Percentiles rank a stretch among this genome's conserved stretches.
Conservation (phyloP, 2,797 vertebrate genomes). For the Alosa sapidissima region DNA sequence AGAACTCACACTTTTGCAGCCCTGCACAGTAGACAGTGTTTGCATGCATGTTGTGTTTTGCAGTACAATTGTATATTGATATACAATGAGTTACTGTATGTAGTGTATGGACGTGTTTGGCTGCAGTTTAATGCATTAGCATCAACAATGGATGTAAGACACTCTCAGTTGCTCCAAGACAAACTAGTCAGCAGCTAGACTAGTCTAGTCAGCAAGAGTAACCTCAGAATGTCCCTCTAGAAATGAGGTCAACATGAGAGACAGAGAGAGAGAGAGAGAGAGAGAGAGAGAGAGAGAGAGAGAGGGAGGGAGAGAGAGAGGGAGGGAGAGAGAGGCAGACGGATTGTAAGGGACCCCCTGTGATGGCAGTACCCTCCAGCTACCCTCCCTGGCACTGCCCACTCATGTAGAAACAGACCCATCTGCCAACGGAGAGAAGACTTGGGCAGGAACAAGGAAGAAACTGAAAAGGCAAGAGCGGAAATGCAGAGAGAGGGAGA, state of each 20-base stretch:
- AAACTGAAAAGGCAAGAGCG: slow-evolving; percentile 51
- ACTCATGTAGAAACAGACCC: slow-evolving; percentile 66
- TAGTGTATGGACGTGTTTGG: neutral
- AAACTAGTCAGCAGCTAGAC: slow-evolving; percentile 19
- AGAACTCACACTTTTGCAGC: neutral
- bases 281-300: neutral
- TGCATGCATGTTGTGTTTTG: neutral
- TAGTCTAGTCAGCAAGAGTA: slow-evolving; percentile 44
- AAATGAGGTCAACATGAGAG: slow-evolving; percentile 70
- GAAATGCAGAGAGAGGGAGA: slow-evolving; percentile 43
- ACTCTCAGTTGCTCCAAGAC: neutral
- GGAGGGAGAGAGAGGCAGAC: slow-evolving; percentile 10
- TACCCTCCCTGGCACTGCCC: slow-evolving; percentile 60
- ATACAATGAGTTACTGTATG: neutral
- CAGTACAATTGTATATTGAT: neutral
- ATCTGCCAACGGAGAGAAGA: slow-evolving; percentile 62
- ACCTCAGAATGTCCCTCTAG: slow-evolving; percentile 51
- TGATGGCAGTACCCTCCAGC: slow-evolving; percentile 61
- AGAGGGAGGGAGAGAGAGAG: neutral
- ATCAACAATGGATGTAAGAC: neutral
- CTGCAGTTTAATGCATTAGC: neutral
- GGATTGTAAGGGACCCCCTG: slow-evolving; percentile 31
- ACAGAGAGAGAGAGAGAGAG: neutral
- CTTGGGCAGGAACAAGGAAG: neutral
- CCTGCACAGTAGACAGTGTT: neutral